These are phyloP conservation scores for Plectus sambesii DNA, from an alignment of 1,140 invertebrate genomes.

Conservation along the genomic window DNA sequence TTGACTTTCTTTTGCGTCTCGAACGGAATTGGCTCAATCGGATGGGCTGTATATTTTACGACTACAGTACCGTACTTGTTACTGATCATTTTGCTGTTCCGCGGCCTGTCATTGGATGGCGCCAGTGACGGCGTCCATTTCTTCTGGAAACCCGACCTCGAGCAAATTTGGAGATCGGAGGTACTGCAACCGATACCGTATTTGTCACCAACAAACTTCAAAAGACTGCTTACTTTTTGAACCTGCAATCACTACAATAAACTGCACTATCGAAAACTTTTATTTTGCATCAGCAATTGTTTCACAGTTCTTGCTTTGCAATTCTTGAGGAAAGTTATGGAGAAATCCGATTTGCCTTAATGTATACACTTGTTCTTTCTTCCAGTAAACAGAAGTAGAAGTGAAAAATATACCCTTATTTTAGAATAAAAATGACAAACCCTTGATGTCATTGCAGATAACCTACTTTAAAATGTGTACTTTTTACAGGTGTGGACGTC, in stretches of 20 bases:
- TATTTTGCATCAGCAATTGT: too few relatives aligned
- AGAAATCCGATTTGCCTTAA: conserved; percentile 30
- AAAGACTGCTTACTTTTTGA: too few relatives aligned
- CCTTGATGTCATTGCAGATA: too few relatives aligned
- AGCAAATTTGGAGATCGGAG: too few relatives aligned
- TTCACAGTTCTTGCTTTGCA: too few relatives aligned
- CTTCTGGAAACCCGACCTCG: conserved; percentile 27
- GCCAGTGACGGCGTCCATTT: conserved; percentile 63
- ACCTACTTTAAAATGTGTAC: conserved; percentile 1
- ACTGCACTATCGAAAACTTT: background rate
- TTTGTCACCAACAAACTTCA: too few relatives aligned
- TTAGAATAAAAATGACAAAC: too few relatives aligned
- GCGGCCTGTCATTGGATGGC: conserved; percentile 62
- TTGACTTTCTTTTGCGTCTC: conserved; percentile 5
- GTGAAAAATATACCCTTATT: too few relatives aligned
- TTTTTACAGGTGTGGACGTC: conserved; percentile 36
- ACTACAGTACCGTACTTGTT: conserved; percentile 66
- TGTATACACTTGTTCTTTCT: background rate
- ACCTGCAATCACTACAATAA: too few relatives aligned
- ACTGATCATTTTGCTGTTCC: conserved; percentile 58
- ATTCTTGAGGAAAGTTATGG: too few relatives aligned
- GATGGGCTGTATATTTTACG: conserved; percentile 32
- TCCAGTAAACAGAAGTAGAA: too few relatives aligned
- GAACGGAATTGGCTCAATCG: conserved; percentile 18
- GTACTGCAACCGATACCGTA: too few relatives aligned